Evolutionary conservation across 2,888 invertebrate genomes (phyloP).

Genomic region (Halictus ligatus): DNA sequence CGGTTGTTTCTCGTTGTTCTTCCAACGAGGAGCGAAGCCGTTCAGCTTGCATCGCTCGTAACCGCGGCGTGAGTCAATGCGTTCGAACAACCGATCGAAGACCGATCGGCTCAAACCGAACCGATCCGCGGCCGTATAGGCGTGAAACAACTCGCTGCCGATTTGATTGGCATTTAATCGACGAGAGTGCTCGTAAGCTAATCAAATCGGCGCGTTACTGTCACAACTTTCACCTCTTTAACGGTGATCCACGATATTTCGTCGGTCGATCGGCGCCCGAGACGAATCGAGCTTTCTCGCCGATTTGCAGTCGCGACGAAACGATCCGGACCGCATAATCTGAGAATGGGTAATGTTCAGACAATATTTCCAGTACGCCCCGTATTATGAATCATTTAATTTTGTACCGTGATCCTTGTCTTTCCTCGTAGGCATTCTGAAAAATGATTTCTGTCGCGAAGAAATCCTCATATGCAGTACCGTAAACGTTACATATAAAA

Average conservation of each 20-base stretch:
- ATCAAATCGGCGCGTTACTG: slow-evolving; percentile 9
- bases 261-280: background rate
- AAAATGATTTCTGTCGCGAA: background rate
- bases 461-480: background rate
- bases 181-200: background rate
- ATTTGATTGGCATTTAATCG: background rate
- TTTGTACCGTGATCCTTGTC: no score
- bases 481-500: no score
- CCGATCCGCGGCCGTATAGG: background rate
- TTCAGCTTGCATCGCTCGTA: slow-evolving; percentile 60
- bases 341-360: background rate
- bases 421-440: background rate
- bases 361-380: background rate
- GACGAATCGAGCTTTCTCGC: background rate
- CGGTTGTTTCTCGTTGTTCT: slow-evolving; percentile 25
- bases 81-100: slow-evolving; percentile 13
- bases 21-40: slow-evolving; percentile 50
- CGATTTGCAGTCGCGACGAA: background rate
- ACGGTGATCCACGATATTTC: background rate
- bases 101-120: slow-evolving; percentile 5
- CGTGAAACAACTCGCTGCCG: background rate
- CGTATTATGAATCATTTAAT: background rate
- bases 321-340: background rate
- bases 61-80: slow-evolving; percentile 40
- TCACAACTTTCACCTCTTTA: background rate